phyloP scores from a whole-genome alignment of 2,888 invertebrate genomes.

The Sarcophaga carnaria region DNA sequence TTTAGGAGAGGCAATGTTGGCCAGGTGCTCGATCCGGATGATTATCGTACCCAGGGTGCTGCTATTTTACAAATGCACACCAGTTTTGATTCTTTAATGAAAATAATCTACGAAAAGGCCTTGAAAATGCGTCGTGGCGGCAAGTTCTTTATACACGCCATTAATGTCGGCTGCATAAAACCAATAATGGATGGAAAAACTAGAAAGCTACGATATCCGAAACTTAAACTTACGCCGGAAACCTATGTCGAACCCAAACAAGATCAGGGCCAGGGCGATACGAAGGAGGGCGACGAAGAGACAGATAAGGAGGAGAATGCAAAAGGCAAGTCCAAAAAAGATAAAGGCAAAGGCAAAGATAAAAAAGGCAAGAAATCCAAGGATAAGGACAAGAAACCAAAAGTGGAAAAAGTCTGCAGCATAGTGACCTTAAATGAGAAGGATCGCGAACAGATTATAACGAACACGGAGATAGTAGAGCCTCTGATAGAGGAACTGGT shows the following conservation, averaged over 20 bases:
- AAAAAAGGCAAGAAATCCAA: conserved; percentile 54
- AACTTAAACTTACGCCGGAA: conserved; percentile 74
- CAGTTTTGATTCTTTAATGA: conserved; percentile 84
- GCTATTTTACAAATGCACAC: conserved; percentile 86
- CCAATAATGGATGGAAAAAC: conserved; percentile 74
- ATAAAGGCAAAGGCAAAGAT: not conserved
- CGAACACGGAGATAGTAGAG: conserved; percentile 74
- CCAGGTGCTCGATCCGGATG: conserved; percentile 82
- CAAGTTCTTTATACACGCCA: conserved; percentile 83
- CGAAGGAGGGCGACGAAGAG: not conserved
- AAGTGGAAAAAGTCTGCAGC: conserved; percentile 73
- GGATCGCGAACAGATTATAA: conserved; percentile 73
- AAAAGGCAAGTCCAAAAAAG: not conserved
- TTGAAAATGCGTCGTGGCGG: conserved; percentile 77
- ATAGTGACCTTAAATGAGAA: conserved; percentile 76
- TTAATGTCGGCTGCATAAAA: conserved; percentile 82
- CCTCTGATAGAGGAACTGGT: conserved; percentile 73
- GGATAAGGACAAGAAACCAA: conserved; percentile 57
- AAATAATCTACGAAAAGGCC: conserved; percentile 83
- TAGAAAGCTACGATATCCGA: conserved; percentile 74
- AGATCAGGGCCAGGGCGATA: conserved; percentile 19
- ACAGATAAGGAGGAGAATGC: not conserved
- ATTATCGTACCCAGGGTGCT: conserved; percentile 80
- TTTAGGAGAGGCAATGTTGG: conserved; percentile 85
- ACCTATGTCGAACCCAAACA: conserved; percentile 69